Base-by-base conservation (phyloP, 2,113 vertebrate species). In the Pseudorasbora parva region DNA sequence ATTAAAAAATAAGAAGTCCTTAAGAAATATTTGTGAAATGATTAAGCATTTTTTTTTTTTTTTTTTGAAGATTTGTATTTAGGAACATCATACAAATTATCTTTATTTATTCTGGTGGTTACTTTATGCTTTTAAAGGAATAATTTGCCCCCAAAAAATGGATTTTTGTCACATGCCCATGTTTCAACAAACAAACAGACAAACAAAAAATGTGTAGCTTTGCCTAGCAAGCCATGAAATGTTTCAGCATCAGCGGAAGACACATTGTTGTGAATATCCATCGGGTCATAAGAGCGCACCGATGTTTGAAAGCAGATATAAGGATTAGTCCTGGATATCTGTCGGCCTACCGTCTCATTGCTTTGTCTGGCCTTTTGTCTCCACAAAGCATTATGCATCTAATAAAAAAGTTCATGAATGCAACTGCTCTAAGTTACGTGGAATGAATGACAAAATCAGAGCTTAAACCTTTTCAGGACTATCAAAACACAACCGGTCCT, bases 291-390 rank as follows among this genome's bases (percentile, higher is more conserved):
- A 43, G 60, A 71, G 60, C 15, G 11, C 21, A 68, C 59, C 64
- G 73, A 68, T 84, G 71, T 82, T 77, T 88, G 49, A 62, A 80
- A 73, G 78, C 30, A 62, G 79, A 82, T 81, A 87, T 87, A 74
- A 86, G 88, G 91, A 91, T 93, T 89, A 81, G 62, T 85, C 88
- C 85, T 84, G 84, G 15, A 87, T 89, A 90, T 91, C 89, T 85
- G 72, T 80, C 76, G 73, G 85, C 72, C 25, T 84, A 51, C 82
- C 82, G 9, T 91, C 87, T 88, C 82, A 78, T 87, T 78, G 72
- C 88, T 88, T 91, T 88, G 88, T 23, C 19, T 8, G 60, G 47
- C 87, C 85, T 87, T 43, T 78, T 83, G 80, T 76, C 60, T 86
- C 41, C 60, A 10, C 51, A 72, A 87, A 82, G 85, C 85, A 84